phyloP scores from a whole-genome alignment of 2,888 invertebrate genomes.

The Leucania comma region DNA sequence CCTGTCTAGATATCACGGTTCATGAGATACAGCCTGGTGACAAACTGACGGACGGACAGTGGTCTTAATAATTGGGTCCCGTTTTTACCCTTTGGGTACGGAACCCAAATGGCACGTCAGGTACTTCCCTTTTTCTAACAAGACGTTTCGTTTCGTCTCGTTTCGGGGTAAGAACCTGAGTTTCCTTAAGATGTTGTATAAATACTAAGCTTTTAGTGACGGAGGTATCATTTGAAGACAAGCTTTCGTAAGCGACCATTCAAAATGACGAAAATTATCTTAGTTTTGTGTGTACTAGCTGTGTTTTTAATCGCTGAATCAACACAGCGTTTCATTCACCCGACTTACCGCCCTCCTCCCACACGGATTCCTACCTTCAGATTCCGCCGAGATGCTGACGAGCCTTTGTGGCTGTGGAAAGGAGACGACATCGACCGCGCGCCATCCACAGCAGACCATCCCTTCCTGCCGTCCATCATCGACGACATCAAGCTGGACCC shows the following conservation, averaged over 20 bases:
- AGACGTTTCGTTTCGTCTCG: neutral
- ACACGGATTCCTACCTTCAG: constrained; percentile 3
- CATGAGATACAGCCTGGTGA: too few species aligned
- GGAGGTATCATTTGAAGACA: constrained; percentile 29
- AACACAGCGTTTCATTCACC: constrained; percentile 26
- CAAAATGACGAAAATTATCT: constrained; percentile 46
- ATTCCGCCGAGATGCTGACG: constrained; percentile 30
- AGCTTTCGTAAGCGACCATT: neutral
- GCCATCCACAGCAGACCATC: constrained; percentile 44
- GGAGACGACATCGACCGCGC: constrained; percentile 38
- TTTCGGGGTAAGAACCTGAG: constrained; percentile 40
- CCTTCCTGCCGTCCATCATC: constrained; percentile 36
- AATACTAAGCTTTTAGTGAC: constrained; percentile 26
- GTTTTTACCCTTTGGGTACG: too few species aligned
- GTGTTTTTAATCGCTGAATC: constrained; percentile 49
- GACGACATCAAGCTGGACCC: constrained; percentile 46
- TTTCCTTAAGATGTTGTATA: constrained; percentile 49
- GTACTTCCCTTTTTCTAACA: constrained; percentile 40
- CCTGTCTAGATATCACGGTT: too few species aligned
- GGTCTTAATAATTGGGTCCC: too few species aligned
- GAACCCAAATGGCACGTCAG: too few species aligned
- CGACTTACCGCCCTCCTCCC: constrained; percentile 44
- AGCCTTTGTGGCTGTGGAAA: constrained; percentile 29
- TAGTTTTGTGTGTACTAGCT: constrained; percentile 40
- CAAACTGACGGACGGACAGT: too few species aligned